Evolutionary conservation across 2,113 vertebrate genomes (phyloP).

Genomic region (Heterochromis multidens): DNA sequence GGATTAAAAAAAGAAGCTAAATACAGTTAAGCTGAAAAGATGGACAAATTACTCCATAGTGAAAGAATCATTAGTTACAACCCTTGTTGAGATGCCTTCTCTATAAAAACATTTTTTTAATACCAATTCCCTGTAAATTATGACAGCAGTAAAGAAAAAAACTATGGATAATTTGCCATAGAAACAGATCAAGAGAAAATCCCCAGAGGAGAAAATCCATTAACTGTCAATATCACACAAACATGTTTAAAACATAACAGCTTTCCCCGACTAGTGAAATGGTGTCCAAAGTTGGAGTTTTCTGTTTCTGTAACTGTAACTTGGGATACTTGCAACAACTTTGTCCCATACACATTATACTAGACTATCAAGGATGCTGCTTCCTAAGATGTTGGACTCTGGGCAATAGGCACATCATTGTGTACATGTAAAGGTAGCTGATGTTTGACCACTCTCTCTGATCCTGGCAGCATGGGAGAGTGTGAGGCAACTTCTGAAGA

Average conservation of each 20-base stretch:
- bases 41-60: no score
- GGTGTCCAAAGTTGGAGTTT: neutral
- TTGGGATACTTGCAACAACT: neutral
- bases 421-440: neutral
- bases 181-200: no score
- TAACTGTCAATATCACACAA: neutral
- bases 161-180: neutral
- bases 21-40: neutral
- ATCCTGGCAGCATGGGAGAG: conserved; percentile 23
- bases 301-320: neutral
- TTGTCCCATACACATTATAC: neutral
- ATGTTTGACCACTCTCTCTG: conserved; percentile 15
- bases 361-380: neutral
- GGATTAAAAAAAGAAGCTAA: neutral
- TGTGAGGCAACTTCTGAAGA: neutral
- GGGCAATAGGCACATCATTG: neutral
- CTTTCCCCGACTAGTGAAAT: neutral
- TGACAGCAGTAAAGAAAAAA: neutral
- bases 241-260: neutral
- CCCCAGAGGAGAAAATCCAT: no score
- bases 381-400: neutral
- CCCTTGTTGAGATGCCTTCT: neutral
- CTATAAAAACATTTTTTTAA: neutral
- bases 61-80: neutral
- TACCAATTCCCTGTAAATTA: neutral